Evolutionary conservation across 2,797 vertebrate species (phyloP).

Genomic region (Poecilia velifera): DNA sequence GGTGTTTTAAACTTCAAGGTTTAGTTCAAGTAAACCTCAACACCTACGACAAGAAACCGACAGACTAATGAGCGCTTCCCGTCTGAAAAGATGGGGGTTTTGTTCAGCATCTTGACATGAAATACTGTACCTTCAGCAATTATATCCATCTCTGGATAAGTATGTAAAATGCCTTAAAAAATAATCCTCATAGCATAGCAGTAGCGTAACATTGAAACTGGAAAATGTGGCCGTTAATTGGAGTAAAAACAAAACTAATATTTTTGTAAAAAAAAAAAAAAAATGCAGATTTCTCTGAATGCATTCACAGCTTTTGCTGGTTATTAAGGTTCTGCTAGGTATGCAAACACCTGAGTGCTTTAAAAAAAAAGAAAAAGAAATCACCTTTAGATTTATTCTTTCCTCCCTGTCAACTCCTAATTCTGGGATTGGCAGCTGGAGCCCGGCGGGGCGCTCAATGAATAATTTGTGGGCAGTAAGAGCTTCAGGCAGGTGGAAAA

Average conservation of each 20-base stretch:
- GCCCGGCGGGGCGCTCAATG: constrained; percentile 53
- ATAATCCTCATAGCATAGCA: not conserved
- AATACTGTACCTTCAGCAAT: not conserved
- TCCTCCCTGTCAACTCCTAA: constrained; percentile 38
- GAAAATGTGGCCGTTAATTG: not conserved
- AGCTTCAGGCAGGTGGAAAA: constrained; percentile 67
- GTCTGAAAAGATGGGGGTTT: not conserved
- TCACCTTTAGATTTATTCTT: constrained; percentile 10
- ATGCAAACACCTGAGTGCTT: constrained; percentile 34
- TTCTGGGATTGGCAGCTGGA: constrained; percentile 61
- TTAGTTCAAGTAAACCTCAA: not conserved
- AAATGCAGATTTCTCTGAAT: not conserved
- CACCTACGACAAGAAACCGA: not conserved
- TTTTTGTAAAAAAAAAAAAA: not conserved
- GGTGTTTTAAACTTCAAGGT: not conserved
- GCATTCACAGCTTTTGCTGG: constrained; percentile 9
- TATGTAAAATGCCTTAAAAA: not conserved
- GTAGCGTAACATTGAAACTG: not conserved
- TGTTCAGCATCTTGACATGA: not conserved
- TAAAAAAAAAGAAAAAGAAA: constrained; percentile 38
- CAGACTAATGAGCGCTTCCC: not conserved
- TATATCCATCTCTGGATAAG: not conserved
- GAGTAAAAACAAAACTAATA: not conserved
- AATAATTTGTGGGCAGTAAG: constrained; percentile 71
- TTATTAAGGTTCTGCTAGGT: constrained; percentile 14